phyloP scores from a whole-genome alignment of 2,113 vertebrate genomes.

The Sus scrofa region T2T-Sscrofa CM000813.6:98147501-98148000 shows the following conservation, averaged over 20 bases:
- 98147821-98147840: not conserved
- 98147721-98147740: not conserved
- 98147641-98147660: constrained; percentile 29
- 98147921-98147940: not conserved
- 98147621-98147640: constrained; percentile 14
- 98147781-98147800: not conserved
- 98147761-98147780: not conserved
- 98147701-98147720: not conserved
- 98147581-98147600: not conserved
- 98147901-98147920: constrained; percentile 12
- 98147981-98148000: not conserved
- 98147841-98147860: not conserved
- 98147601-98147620: not conserved
- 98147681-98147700: not conserved
- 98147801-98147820: not conserved
- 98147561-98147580: constrained; percentile 52
- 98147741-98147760: constrained; percentile 30
- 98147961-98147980: not conserved
- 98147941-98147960: not conserved
- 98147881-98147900: not conserved
- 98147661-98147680: constrained; percentile 46
- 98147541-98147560: not conserved
- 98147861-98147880: not conserved
- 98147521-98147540: no score
- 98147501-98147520: not conserved